Conservation (phyloP, 2,113 vertebrate genomes). For the Chamaea fasciata region DNA sequence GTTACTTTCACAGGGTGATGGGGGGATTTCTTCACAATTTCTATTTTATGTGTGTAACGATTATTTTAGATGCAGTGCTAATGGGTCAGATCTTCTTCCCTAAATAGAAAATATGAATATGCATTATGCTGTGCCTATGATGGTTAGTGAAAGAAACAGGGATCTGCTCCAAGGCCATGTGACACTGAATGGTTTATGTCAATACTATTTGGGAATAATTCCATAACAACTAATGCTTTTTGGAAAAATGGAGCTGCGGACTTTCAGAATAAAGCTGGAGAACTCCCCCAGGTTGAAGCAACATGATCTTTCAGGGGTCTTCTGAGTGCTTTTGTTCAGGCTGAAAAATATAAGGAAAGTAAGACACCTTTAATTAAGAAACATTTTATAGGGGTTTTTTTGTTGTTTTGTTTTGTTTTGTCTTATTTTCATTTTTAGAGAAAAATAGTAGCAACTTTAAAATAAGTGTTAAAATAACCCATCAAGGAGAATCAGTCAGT, state of each 20-base stretch:
- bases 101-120: background rate
- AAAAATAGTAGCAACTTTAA: background rate
- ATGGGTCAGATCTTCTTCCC: background rate
- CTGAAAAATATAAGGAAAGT: background rate
- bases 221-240: background rate
- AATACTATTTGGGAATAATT: background rate
- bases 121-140: background rate
- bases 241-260: background rate
- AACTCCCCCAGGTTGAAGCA: fast-evolving
- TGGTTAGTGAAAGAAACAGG: background rate
- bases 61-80: background rate
- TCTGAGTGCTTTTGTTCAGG: background rate
- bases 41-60: fast-evolving
- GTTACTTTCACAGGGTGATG: background rate
- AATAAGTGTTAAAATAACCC: background rate
- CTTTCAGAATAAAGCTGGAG: background rate
- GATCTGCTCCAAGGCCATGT: background rate
- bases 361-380: background rate
- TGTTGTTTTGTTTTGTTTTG: background rate
- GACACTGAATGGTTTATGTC: background rate
- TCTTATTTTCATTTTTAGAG: background rate
- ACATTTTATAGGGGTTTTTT: background rate
- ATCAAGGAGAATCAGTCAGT: background rate
- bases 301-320: background rate
- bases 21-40: background rate